Evolutionary conservation across 1,140 invertebrate species (phyloP).

Genomic region (Tribolium castaneum): DNA sequence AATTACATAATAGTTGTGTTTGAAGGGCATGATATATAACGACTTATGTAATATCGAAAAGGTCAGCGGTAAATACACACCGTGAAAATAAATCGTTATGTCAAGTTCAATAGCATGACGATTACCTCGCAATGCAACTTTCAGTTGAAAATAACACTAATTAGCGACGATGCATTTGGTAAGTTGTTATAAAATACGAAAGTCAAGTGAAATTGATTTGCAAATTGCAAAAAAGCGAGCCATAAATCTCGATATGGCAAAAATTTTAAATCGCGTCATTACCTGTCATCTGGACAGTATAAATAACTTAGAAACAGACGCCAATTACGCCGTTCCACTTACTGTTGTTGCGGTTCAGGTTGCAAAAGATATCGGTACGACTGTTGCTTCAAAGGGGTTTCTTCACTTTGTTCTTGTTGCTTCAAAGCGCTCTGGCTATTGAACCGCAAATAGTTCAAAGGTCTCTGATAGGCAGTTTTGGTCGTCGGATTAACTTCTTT

Average conservation of each 20-base stretch:
- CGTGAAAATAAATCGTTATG: conserved; percentile 8
- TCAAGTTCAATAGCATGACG: conserved; percentile 24
- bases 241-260: not conserved
- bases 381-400: not conserved
- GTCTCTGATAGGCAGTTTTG: conserved; percentile 12
- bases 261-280: not conserved
- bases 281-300: not conserved
- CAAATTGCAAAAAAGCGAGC: not conserved
- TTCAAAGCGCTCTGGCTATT: conserved; percentile 22
- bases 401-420: conserved; percentile 33
- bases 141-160: conserved; percentile 1
- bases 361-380: conserved; percentile 29
- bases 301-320: conserved; percentile 12
- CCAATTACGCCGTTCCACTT: conserved; percentile 11
- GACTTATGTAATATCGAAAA: conserved; percentile 2
- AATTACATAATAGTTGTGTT: conserved; percentile 1
- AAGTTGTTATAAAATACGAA: conserved; percentile 12
- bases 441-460: conserved; percentile 7
- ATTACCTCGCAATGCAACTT: conserved; percentile 11
- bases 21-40: conserved; percentile 28
- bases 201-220: conserved; percentile 3
- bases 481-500: conserved; percentile 41
- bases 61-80: not conserved
- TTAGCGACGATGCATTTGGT: not conserved
- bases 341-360: conserved; percentile 32